Percentiles rank a stretch among this genome's conserved stretches.
Evolutionary conservation across 2,797 vertebrate species (phyloP).

Genomic region (Pyrrhura leucotis): DNA sequence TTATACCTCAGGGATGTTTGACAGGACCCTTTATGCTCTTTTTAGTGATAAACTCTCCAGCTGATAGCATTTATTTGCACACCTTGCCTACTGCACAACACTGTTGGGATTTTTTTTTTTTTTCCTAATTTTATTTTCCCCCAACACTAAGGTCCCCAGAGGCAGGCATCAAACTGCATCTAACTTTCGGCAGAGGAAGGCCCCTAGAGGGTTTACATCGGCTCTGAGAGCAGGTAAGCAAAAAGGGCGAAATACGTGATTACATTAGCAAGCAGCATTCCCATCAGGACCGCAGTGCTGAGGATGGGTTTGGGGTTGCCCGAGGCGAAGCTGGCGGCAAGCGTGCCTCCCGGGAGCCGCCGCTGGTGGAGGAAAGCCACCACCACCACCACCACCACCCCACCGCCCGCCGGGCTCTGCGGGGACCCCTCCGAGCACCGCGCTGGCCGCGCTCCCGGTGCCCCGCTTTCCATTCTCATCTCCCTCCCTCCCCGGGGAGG

Average conservation of each 20-base stretch:
- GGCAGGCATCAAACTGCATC: neutral
- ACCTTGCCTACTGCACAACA: neutral
- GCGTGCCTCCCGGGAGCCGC: neutral
- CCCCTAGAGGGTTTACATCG: neutral
- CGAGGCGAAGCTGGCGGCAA: neutral
- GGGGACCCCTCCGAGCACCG: neutral
- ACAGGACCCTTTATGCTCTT: neutral
- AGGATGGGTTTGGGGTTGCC: neutral
- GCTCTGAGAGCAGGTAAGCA: neutral
- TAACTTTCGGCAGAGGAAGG: neutral
- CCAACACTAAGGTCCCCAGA: neutral
- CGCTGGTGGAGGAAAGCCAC: neutral
- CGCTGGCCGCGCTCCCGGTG: neutral
- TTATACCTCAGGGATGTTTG: neutral
- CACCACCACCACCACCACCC: neutral
- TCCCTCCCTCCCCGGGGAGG: neutral
- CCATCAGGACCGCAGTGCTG: neutral
- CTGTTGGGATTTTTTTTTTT: neutral
- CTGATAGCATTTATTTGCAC: neutral
- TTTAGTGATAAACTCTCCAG: neutral
- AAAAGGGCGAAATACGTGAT: neutral
- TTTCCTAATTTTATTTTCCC: accelerated
- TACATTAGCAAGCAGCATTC: neutral
- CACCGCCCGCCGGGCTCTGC: neutral
- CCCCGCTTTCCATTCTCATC: neutral